Conservation (phyloP, 2,888 invertebrate species). For the Acanthosepion esculentum region DNA sequence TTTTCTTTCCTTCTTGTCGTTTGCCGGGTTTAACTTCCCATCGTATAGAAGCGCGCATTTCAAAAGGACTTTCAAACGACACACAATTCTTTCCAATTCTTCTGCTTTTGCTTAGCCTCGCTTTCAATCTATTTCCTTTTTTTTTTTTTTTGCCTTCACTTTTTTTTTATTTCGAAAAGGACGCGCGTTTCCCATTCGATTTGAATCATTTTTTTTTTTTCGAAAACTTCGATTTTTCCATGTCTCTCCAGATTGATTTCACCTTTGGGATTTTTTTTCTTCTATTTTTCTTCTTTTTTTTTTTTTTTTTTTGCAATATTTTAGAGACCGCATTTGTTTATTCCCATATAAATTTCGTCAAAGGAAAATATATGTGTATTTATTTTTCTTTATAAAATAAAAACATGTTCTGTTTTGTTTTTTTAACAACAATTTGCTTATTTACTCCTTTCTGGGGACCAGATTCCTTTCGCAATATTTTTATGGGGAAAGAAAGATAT, state of each 20-base stretch:
- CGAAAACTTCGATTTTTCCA: neutral
- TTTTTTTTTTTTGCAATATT: neutral
- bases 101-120: neutral
- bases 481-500: neutral
- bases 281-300: neutral
- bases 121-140: neutral
- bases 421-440: neutral
- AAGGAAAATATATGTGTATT: neutral
- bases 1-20: neutral
- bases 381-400: neutral
- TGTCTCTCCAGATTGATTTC: neutral
- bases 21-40: neutral
- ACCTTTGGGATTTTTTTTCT: neutral
- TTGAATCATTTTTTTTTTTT: neutral
- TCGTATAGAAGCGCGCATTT: neutral
- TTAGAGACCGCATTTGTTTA: neutral
- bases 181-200: neutral
- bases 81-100: neutral
- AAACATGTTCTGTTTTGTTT: neutral
- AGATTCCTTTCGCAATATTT: neutral
- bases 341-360: neutral
- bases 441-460: neutral
- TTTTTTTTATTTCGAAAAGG: neutral
- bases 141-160: neutral
- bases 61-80: slow-evolving; percentile 11